Base-by-base conservation (phyloP, 2,888 invertebrate species). In the Eupithecia subfuscata region DNA sequence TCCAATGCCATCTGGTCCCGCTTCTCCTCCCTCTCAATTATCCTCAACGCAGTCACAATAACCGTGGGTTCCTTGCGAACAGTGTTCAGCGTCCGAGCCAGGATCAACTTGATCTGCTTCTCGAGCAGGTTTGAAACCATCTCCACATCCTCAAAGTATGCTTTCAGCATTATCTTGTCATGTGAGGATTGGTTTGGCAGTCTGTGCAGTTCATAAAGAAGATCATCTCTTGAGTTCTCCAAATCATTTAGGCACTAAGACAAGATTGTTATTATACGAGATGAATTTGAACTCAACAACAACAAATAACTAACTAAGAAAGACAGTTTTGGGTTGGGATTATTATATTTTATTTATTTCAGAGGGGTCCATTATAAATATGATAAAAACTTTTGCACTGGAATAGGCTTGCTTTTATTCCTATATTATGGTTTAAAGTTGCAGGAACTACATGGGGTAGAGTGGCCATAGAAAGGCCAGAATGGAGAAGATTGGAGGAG, bases 11-110 rank as follows among this genome's bases (percentile, higher is more conserved):
- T 97, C 83, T 96, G 96, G 95, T 99, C 99, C 48, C 98, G 97
- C 91, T 98, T 98, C 87, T 99, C 99, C 90, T 99, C 99, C 73
- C 99, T 95, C 90, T 99, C 99, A 84, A 99, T 98, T 74, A 99
- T 99, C 81, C 99, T 95, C 56, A 99, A 91, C 0, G 98, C 99
- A 11, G 99, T 99, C 0, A 99, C 99, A 82, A 99, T 98, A 12
- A 98, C 97, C 0, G 98, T 98, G 0, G 98, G 98, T 87, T 99
- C 98, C 89, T 99, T 98, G 34, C 99, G 96, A 0, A 99, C 99
- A 2, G 98, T 99, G 87, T 99, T 98, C 69, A 99, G 93, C 1
- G 99, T 98, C 76, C 99, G 95, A 77, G 97, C 97, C 72, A 99
- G 90, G 78, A 99, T 97, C 68, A 99, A 95, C 88, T 98, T 97